Percentiles rank a stretch among this genome's conserved stretches.
These are phyloP conservation scores for Callocephalon fimbriatum DNA, from an alignment of 2,113 vertebrate species.

Conservation along the genomic window DNA sequence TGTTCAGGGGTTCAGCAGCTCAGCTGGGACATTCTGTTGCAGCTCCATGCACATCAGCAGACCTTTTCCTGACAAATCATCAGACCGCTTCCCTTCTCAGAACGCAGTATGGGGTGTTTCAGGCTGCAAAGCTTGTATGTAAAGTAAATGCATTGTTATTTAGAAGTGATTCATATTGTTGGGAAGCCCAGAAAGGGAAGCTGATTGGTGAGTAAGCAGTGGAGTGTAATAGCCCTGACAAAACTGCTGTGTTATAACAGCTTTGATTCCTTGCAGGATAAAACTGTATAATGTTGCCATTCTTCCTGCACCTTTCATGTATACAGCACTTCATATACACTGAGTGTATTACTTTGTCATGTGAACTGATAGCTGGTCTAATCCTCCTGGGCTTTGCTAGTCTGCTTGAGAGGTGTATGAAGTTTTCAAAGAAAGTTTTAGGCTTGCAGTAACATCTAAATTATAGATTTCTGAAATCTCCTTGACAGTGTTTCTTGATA, in stretches of 20 bases:
- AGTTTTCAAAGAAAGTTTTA: slow-evolving; percentile 65
- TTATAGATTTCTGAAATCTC: background rate
- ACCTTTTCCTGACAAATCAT: background rate
- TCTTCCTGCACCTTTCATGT: background rate
- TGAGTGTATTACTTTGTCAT: slow-evolving; percentile 56
- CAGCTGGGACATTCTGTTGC: background rate
- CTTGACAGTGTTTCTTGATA: background rate
- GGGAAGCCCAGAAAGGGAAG: background rate
- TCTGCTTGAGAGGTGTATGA: slow-evolving; percentile 32
- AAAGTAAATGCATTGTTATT: slow-evolving; percentile 50
- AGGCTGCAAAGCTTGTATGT: slow-evolving; percentile 24
- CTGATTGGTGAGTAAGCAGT: slow-evolving; percentile 43
- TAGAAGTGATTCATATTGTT: slow-evolving; percentile 26
- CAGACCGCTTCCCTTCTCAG: background rate
- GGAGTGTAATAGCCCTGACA: slow-evolving; percentile 29
- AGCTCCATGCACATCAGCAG: background rate
- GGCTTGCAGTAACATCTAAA: slow-evolving; percentile 53
- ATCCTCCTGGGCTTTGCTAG: slow-evolving; percentile 43
- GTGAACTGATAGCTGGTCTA: slow-evolving; percentile 35
- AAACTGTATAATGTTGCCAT: slow-evolving; percentile 18
- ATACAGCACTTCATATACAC: background rate
- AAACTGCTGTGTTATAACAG: slow-evolving; percentile 19
- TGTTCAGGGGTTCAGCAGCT: background rate
- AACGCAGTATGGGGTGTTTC: background rate
- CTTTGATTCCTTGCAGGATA: slow-evolving; percentile 41